Evolutionary conservation across 2,888 invertebrate genomes (phyloP).

Genomic region (Hesperia comma): DNA sequence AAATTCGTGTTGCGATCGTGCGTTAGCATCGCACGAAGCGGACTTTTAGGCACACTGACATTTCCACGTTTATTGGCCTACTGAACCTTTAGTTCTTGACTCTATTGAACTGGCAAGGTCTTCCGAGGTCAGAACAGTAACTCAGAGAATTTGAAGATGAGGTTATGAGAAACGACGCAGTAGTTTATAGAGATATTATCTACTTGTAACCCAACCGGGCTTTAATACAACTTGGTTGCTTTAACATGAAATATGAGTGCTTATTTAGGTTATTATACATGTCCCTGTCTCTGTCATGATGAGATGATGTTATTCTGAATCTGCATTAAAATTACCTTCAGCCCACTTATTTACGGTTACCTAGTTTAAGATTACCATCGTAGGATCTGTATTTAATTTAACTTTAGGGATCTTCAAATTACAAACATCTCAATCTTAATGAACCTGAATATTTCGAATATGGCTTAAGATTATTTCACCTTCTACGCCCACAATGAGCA

Average conservation of each 20-base stretch:
- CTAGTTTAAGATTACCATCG: too few relatives aligned
- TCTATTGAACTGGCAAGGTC: slow-evolving; percentile 30
- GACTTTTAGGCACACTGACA: slow-evolving; percentile 24
- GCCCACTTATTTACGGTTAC: too few relatives aligned
- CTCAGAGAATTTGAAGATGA: slow-evolving; percentile 29
- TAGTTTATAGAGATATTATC: neutral
- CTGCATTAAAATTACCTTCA: too few relatives aligned
- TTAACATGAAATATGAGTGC: neutral
- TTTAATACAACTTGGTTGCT: neutral
- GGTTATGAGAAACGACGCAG: slow-evolving; percentile 17
- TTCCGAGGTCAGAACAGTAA: slow-evolving; percentile 17
- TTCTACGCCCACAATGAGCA: neutral
- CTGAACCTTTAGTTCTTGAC: slow-evolving; percentile 34
- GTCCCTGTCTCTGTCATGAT: neutral
- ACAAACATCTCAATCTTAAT: too few relatives aligned
- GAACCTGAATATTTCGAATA: neutral
- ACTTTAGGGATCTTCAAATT: too few relatives aligned
- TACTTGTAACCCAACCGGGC: neutral
- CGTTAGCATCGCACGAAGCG: neutral
- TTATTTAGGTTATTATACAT: neutral
- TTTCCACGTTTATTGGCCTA: slow-evolving; percentile 33
- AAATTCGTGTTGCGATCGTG: neutral
- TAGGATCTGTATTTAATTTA: too few relatives aligned
- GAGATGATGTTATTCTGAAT: neutral
- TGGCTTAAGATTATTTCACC: neutral